phyloP scores from a whole-genome alignment of 2,888 invertebrate species.

The Microctonus hyperodae region DNA sequence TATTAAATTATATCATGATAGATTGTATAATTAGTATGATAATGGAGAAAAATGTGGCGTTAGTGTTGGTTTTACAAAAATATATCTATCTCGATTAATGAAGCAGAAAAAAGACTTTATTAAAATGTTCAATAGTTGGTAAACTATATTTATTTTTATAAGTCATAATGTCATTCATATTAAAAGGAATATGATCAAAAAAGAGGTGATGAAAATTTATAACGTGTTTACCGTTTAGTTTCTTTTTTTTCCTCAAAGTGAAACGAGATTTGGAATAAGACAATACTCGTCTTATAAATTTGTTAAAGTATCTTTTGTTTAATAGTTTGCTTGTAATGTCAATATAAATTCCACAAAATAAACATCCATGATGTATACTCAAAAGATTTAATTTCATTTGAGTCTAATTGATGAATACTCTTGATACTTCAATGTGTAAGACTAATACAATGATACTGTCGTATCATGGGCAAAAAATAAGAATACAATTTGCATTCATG shows the following conservation, averaged over 20 bases:
- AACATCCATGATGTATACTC: slow-evolving; percentile 18
- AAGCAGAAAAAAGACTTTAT: slow-evolving; percentile 37
- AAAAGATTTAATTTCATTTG: neutral
- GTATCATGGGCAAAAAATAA: slow-evolving; percentile 14
- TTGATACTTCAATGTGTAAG: too few relatives aligned
- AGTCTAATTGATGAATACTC: neutral
- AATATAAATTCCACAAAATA: neutral
- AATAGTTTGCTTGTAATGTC: neutral
- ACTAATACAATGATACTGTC: too few relatives aligned
- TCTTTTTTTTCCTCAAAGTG: neutral
- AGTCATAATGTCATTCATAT: slow-evolving; percentile 32
- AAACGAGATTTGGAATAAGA: neutral
- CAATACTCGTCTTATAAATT: neutral
- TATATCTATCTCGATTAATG: slow-evolving; percentile 33
- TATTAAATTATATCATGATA: neutral
- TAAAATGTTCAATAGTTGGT: slow-evolving; percentile 37
- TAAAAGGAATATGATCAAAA: slow-evolving; percentile 1
- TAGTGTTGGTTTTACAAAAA: slow-evolving; percentile 29
- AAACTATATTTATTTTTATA: slow-evolving; percentile 43
- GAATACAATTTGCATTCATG: slow-evolving; percentile 13
- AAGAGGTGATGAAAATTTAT: neutral
- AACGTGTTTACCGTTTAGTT: neutral
- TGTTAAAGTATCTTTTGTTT: neutral
- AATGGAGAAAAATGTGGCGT: neutral
- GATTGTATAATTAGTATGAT: neutral